Evolutionary conservation across 92 coral and sea anemone species (phyloP).

Genomic region (Muricea muricata): DNA sequence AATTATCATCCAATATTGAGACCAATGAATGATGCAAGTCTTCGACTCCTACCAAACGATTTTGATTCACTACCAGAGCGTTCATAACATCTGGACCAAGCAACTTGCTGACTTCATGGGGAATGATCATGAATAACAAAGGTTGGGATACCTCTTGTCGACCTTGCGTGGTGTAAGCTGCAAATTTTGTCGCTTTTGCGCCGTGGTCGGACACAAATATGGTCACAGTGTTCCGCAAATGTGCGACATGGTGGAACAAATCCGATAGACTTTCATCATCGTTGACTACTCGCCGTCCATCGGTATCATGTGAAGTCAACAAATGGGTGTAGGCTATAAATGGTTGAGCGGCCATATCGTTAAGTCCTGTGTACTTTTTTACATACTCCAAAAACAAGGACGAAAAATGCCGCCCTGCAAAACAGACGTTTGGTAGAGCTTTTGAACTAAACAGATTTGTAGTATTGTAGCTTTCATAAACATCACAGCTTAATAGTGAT

Average conservation of each 20-base stretch:
- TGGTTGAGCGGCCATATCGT: constrained; percentile 61
- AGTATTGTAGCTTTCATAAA: constrained; percentile 54
- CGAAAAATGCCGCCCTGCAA: constrained; percentile 75
- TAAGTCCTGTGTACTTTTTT: constrained; percentile 60
- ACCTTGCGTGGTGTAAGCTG: constrained; percentile 12
- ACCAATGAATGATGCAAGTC: constrained; percentile 75
- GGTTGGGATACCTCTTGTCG: constrained; percentile 69
- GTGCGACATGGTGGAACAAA: constrained; percentile 13
- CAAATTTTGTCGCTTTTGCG: background rate
- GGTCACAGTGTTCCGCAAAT: constrained; percentile 28
- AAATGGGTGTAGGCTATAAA: constrained; percentile 83
- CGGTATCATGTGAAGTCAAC: constrained; percentile 84
- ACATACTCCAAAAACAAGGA: constrained; percentile 74
- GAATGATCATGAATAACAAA: constrained; percentile 85
- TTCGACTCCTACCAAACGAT: constrained; percentile 72
- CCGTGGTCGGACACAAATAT: constrained; percentile 37
- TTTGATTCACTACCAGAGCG: constrained; percentile 73
- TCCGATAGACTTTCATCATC: constrained; percentile 19
- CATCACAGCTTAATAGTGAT: constrained; percentile 73
- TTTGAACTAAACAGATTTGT: constrained; percentile 72
- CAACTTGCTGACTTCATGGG: constrained; percentile 73
- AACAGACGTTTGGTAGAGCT: constrained; percentile 54
- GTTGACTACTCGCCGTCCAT: constrained; percentile 74
- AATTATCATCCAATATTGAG: constrained; percentile 25
- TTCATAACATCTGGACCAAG: constrained; percentile 77